phyloP scores from a whole-genome alignment of 2,888 invertebrate species.

The Drosophila picticornis region DNA sequence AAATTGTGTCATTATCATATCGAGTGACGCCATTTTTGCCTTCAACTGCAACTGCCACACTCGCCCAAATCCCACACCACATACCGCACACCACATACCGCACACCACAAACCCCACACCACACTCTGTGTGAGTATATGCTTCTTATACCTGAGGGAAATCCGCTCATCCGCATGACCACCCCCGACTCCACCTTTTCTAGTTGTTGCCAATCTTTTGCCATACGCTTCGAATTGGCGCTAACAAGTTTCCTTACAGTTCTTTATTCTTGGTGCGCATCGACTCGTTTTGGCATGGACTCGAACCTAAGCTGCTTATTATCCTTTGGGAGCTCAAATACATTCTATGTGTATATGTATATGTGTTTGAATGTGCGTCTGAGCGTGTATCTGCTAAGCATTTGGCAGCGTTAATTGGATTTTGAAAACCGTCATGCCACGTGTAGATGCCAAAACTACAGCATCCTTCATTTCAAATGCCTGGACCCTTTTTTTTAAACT shows the following conservation, averaged over 20 bases:
- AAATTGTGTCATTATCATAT: constrained; percentile 81
- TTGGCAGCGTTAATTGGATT: constrained; percentile 68
- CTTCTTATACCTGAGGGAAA: constrained; percentile 71
- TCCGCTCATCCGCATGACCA: constrained; percentile 47
- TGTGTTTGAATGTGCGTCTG: neutral
- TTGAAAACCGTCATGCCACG: constrained; percentile 35
- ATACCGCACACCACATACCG: neutral
- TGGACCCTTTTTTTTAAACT: neutral
- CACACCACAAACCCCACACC: neutral
- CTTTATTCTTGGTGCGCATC: constrained; percentile 52
- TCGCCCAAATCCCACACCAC: neutral
- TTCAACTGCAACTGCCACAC: constrained; percentile 14
- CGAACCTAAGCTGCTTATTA: constrained; percentile 76
- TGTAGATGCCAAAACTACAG: constrained; percentile 26
- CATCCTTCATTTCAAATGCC: constrained; percentile 38
- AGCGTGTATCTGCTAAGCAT: constrained; percentile 10
- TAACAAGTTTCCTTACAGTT: constrained; percentile 72
- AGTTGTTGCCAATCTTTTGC: constrained; percentile 22
- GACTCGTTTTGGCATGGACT: constrained; percentile 47
- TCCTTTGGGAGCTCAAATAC: constrained; percentile 57
- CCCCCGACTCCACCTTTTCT: constrained; percentile 14
- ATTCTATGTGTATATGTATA: neutral
- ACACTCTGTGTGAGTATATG: neutral
- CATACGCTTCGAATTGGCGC: constrained; percentile 61
- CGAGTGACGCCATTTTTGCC: constrained; percentile 66